Conservation (phyloP, 2,888 invertebrate species). For the Lapara coniferarum region DNA sequence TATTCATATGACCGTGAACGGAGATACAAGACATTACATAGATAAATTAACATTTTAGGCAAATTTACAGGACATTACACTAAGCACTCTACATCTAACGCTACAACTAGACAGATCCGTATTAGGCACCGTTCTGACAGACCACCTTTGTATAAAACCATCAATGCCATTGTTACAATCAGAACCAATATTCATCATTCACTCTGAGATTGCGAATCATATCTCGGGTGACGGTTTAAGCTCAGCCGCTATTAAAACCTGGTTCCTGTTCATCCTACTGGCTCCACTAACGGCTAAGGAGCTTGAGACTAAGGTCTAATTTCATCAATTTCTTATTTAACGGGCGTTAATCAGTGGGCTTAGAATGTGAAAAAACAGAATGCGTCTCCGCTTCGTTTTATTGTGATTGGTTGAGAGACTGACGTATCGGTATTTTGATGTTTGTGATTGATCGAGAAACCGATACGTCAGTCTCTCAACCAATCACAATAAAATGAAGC, state of each 20-base stretch:
- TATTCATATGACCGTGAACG: slow-evolving; percentile 53
- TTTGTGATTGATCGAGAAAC: no score
- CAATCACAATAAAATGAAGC: no score
- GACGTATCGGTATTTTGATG: no score
- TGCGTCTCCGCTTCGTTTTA: no score
- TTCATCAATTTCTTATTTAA: background rate
- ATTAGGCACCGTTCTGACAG: slow-evolving; percentile 66
- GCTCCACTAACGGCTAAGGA: background rate
- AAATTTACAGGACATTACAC: slow-evolving; percentile 67
- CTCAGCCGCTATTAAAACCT: background rate
- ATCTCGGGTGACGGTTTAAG: background rate
- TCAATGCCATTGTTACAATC: background rate
- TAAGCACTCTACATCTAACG: slow-evolving; percentile 52
- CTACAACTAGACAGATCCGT: slow-evolving; percentile 70
- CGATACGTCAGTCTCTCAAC: no score
- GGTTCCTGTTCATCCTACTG: background rate
- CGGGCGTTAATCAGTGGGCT: no score
- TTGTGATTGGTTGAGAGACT: no score
- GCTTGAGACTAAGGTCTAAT: background rate
- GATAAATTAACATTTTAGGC: slow-evolving; percentile 76
- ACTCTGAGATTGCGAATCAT: background rate
- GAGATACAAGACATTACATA: slow-evolving; percentile 79
- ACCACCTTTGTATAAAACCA: slow-evolving; percentile 5
- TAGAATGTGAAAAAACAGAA: no score
- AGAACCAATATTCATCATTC: background rate